Evolutionary conservation across 2,113 vertebrate species (phyloP).

Genomic region (Meles meles): DNA sequence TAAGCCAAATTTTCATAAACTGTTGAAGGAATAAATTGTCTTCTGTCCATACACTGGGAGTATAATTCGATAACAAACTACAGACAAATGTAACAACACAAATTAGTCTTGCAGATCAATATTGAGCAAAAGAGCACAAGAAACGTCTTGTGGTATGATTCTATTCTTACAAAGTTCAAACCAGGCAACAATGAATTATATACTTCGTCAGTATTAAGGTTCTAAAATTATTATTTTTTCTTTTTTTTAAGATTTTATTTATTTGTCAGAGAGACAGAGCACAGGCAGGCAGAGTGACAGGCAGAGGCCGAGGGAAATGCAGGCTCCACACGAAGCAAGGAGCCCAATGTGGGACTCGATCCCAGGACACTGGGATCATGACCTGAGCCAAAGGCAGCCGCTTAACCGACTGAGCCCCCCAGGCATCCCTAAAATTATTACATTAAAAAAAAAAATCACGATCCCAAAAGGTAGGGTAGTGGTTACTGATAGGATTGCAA

Average conservation of each 20-base stretch:
- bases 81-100: neutral
- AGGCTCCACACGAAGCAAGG: no score
- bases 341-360: no score
- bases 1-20: neutral
- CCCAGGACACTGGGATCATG: no score
- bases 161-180: neutral
- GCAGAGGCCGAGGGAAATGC: no score
- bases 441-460: neutral
- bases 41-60: neutral
- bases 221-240: neutral
- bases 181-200: neutral
- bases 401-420: no score
- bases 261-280: no score
- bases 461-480: neutral
- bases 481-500: neutral
- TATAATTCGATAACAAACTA: neutral
- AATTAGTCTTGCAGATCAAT: neutral
- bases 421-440: no score
- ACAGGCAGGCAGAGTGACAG: no score
- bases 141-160: neutral
- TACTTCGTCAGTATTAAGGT: neutral
- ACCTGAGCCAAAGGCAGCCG: no score
- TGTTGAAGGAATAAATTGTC: neutral
- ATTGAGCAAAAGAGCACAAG: neutral
- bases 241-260: no score